Evolutionary conservation across 2,797 vertebrate genomes (phyloP).

Genomic region (Enteromius argenteus): DNA sequence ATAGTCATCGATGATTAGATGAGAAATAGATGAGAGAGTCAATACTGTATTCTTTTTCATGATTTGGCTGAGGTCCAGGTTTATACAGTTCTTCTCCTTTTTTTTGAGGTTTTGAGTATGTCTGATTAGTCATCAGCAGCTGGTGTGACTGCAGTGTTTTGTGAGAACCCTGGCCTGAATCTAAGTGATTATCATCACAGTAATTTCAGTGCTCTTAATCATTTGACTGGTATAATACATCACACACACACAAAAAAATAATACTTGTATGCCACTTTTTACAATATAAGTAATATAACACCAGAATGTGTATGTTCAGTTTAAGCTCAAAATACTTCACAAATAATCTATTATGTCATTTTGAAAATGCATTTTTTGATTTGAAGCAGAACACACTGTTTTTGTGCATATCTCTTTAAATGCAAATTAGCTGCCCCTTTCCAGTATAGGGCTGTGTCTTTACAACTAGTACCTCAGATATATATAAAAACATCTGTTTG

Average conservation of each 20-base stretch:
- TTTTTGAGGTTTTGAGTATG: constrained; percentile 46
- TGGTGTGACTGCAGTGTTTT: constrained; percentile 43
- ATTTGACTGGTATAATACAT: not conserved
- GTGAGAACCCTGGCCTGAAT: constrained; percentile 43
- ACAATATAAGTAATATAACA: too few species aligned
- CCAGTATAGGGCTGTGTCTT: too few species aligned
- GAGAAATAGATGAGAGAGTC: not conserved
- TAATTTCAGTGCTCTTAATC: constrained; percentile 12
- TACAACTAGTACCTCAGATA: not conserved
- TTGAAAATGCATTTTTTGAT: not conserved
- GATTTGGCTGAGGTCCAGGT: constrained; percentile 12
- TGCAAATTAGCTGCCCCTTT: not conserved
- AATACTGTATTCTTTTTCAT: constrained; percentile 28
- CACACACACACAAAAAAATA: not conserved
- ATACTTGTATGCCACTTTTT: not conserved
- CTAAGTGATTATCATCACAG: constrained; percentile 43
- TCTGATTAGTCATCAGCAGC: constrained; percentile 55
- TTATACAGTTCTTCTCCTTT: not conserved
- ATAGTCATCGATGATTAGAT: not conserved
- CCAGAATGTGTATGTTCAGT: not conserved
- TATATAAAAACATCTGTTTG: not conserved
- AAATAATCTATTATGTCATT: not conserved
- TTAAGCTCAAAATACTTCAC: not conserved
- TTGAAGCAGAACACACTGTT: not conserved
- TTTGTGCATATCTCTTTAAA: not conserved